phyloP scores from a whole-genome alignment of 1,140 invertebrate genomes.

The Muscidifurax raptorellus region DNA sequence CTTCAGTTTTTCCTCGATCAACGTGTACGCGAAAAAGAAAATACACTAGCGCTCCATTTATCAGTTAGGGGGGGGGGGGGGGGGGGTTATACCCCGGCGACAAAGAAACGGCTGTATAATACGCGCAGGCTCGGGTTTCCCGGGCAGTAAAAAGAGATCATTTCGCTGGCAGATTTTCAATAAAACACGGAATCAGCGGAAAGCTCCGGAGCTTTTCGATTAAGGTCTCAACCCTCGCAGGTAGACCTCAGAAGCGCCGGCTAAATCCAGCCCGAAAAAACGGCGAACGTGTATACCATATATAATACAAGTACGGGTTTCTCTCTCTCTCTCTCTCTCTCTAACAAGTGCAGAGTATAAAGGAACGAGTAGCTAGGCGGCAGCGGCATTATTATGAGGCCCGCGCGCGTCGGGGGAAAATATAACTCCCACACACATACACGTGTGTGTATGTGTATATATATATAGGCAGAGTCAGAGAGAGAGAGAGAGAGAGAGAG shows the following conservation, averaged over 20 bases:
- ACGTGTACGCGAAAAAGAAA: too few relatives aligned
- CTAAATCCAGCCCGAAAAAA: not conserved
- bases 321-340: not conserved
- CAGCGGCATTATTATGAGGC: conserved; percentile 25
- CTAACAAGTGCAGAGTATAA: not conserved
- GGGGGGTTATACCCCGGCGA: not conserved
- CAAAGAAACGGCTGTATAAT: not conserved
- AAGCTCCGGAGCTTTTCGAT: not conserved
- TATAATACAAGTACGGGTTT: not conserved
- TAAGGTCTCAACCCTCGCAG: not conserved
- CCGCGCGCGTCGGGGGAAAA: not conserved
- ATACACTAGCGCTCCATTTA: not conserved
- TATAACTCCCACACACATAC: not conserved
- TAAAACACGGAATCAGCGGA: not conserved
- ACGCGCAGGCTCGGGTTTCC: not conserved
- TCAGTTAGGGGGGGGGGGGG: too few relatives aligned
- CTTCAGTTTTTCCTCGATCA: too few relatives aligned
- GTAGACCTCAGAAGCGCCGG: not conserved
- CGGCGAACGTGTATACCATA: not conserved
- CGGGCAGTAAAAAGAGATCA: not conserved
- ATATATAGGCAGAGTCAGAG: not conserved
- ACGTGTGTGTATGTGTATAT: not conserved
- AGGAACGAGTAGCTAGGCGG: not conserved
- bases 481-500: not conserved
- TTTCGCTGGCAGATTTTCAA: not conserved